Evolutionary conservation across 2,888 invertebrate genomes (phyloP).

Genomic region (Notodonta dromedarius): DNA sequence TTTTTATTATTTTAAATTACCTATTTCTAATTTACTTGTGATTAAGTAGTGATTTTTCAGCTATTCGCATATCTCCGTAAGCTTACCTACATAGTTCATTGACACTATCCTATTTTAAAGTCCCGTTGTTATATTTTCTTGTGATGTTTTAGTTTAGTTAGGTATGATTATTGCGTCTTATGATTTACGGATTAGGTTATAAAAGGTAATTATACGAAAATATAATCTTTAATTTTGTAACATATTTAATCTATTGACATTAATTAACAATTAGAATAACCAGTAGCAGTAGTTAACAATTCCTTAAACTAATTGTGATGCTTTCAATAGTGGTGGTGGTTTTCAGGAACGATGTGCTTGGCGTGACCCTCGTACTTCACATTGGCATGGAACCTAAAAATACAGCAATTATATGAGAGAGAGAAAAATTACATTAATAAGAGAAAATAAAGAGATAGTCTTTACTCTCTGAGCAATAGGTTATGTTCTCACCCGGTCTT

Average conservation of each 20-base stretch:
- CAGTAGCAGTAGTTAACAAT: neutral
- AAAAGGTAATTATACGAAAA: neutral
- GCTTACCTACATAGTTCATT: too few species aligned
- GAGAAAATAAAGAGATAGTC: too few species aligned
- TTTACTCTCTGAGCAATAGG: neutral
- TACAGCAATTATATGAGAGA: neutral
- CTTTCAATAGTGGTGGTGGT: conserved; percentile 26
- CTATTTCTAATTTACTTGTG: too few species aligned
- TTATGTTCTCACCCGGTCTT: conserved; percentile 14
- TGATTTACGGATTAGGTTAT: too few species aligned
- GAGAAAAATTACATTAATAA: neutral
- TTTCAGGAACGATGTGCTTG: conserved; percentile 6
- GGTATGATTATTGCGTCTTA: too few species aligned
- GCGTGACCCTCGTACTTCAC: conserved; percentile 46
- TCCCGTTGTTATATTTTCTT: too few species aligned
- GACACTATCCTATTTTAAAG: too few species aligned
- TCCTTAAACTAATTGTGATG: neutral
- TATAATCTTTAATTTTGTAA: neutral
- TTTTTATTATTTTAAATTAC: too few species aligned
- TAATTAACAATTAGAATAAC: neutral
- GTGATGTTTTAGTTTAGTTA: too few species aligned
- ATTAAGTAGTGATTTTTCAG: too few species aligned
- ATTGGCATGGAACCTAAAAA: conserved; percentile 39
- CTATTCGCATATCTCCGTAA: too few species aligned
- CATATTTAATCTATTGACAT: neutral